Evolutionary conservation across 1,140 invertebrate species (phyloP).

Genomic region (Ylistrum balloti): DNA sequence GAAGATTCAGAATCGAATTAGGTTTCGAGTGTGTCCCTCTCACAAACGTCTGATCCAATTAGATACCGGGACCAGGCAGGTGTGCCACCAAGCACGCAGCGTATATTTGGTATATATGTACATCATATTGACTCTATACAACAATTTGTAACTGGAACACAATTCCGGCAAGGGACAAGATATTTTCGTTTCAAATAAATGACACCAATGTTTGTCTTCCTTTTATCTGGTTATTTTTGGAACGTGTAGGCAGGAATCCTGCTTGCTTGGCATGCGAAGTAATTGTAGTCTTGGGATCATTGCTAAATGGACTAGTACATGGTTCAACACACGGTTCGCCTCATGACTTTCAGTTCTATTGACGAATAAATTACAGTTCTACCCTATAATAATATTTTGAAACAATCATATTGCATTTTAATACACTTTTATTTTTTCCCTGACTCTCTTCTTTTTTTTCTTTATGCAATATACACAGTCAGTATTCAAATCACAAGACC

Average conservation of each 20-base stretch:
- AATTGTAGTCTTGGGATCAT: background rate
- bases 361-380: too few relatives aligned
- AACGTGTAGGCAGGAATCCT: background rate
- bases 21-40: background rate
- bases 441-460: too few relatives aligned
- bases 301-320: background rate
- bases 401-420: background rate
- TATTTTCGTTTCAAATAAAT: background rate
- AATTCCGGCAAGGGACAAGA: background rate
- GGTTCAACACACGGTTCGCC: background rate
- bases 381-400: too few relatives aligned
- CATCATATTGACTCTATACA: constrained; percentile 12
- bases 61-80: background rate
- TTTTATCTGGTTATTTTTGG: background rate
- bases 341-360: too few relatives aligned
- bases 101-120: background rate
- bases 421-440: too few relatives aligned
- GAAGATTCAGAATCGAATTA: background rate
- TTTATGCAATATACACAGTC: too few relatives aligned
- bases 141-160: background rate
- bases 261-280: background rate
- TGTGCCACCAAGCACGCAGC: background rate
- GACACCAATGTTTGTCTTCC: background rate
- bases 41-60: constrained; percentile 3
- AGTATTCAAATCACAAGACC: too few relatives aligned